Evolutionary conservation across 1,140 invertebrate genomes (phyloP).

Genomic region (Drosophila kikkawai): DNA sequence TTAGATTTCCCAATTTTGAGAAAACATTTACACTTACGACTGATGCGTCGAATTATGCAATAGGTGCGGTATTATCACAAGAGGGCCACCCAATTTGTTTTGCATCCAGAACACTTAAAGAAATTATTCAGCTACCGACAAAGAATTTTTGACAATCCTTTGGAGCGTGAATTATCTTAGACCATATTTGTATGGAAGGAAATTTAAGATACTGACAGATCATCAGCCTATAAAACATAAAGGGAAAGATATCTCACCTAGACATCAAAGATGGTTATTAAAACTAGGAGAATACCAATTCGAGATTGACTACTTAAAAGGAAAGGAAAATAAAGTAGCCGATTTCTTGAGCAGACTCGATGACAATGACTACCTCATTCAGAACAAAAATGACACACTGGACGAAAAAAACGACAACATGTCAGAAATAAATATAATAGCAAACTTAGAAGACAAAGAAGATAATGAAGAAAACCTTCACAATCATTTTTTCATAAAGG

Average conservation of each 20-base stretch:
- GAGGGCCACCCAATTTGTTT: slow-evolving; percentile 7
- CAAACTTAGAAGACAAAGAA: slow-evolving; percentile 12
- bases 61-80: slow-evolving; percentile 2
- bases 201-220: slow-evolving; percentile 5
- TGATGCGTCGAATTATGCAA: slow-evolving; percentile 9
- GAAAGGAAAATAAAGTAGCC: background rate
- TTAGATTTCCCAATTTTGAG: background rate
- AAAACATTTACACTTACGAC: slow-evolving; percentile 4
- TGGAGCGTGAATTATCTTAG: background rate
- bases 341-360: background rate
- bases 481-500: slow-evolving; percentile 13
- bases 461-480: slow-evolving; percentile 5
- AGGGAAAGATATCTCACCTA: slow-evolving; percentile 5
- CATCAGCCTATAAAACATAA: slow-evolving; percentile 10
- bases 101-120: background rate
- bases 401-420: background rate
- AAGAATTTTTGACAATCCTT: slow-evolving; percentile 1
- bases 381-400: background rate
- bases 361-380: background rate
- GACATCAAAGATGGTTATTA: slow-evolving; percentile 14
- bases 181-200: background rate
- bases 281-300: slow-evolving; percentile 5
- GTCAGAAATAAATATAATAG: background rate
- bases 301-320: background rate
- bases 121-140: background rate